Evolutionary conservation across 2,888 invertebrate genomes (phyloP), one percentile per base, ranked within the genome.

Genomic region (Tiliacea citrago): DNA sequence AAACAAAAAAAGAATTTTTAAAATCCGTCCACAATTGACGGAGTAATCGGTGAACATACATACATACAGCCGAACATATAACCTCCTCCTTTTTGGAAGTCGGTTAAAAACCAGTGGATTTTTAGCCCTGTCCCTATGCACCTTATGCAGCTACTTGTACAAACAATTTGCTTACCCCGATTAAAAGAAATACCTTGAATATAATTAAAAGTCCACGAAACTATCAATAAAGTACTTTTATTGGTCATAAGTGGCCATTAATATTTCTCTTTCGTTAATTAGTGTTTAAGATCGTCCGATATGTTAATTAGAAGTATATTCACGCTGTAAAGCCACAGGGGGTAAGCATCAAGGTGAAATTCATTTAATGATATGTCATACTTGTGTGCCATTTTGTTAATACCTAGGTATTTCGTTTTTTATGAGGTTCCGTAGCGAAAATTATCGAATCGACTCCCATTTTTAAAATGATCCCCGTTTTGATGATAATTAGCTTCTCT

Each of bases 331-430:
- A 58, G 24, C 86, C 21, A 49, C 84, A 35, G 86, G 85, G 81
- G 84, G 88, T 78, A 12, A 63, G 61, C 63, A 77, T 61, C 84
- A 86, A 86, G 88, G 85, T 83, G 62, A 86, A 85, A 77, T 77
- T 68, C 21, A 60, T 77, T 86, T 69, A 65, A 61, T 65, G 55
- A 39, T 53, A 81, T 49, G 53, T 55, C 61, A 66, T 68, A 42
- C 5, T 10, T 47, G 45, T 68, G 51, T 53, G 16, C 35, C 62
- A 53, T 73, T 57, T 57, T 29, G 42, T 35, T n/a, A 42, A 49
- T 61, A 73, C 35, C 21, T 57, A 62, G 35, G 3, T 60, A n/a
- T 42, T 42, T 24, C 0, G n/a, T 49, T 35, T n/a, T 49, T 13
- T 6, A 21, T 24, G 24, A 13, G 55, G n/a, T 42, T 69, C n/a